Evolutionary conservation across 2,888 invertebrate genomes (phyloP).

Genomic region (Ethmia dodecea): DNA sequence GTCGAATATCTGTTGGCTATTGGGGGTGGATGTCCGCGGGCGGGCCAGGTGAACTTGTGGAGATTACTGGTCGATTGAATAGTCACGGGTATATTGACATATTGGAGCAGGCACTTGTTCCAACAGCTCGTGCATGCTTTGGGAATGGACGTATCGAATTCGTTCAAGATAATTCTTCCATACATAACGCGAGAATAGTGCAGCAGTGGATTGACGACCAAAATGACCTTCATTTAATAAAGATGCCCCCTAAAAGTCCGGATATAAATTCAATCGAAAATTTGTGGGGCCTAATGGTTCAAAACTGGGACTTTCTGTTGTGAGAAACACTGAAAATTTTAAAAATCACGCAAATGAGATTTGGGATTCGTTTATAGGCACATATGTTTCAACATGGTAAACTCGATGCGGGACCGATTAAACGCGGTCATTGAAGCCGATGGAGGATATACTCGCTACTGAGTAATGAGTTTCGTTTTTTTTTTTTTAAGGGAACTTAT

Average conservation of each 20-base stretch:
- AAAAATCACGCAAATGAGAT: neutral
- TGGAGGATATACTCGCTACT: neutral
- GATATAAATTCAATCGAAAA: constrained; percentile 2
- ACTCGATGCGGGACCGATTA: neutral
- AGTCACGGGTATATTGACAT: constrained; percentile 8
- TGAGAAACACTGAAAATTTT: neutral
- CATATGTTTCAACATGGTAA: neutral
- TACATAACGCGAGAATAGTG: neutral
- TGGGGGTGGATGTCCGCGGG: constrained; percentile 25
- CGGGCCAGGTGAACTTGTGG: constrained; percentile 22
- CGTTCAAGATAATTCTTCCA: neutral
- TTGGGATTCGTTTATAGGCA: neutral
- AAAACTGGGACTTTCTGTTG: neutral
- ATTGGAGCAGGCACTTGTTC: constrained; percentile 1
- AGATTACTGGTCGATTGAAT: constrained; percentile 17
- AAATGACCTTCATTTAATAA: constrained; percentile 2
- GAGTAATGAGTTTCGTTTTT: too few relatives aligned
- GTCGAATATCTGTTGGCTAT: constrained; percentile 19
- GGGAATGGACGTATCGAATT: neutral
- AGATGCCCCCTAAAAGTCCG: constrained; percentile 6
- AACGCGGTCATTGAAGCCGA: neutral
- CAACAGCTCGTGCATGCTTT: constrained; percentile 1
- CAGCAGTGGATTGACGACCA: constrained; percentile 5
- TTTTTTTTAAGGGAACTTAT: too few relatives aligned
- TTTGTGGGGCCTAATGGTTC: constrained; percentile 5